These are phyloP conservation scores for Urophycis tenuis DNA, from an alignment of 2,797 vertebrate species.

Conservation along the genomic window DNA sequence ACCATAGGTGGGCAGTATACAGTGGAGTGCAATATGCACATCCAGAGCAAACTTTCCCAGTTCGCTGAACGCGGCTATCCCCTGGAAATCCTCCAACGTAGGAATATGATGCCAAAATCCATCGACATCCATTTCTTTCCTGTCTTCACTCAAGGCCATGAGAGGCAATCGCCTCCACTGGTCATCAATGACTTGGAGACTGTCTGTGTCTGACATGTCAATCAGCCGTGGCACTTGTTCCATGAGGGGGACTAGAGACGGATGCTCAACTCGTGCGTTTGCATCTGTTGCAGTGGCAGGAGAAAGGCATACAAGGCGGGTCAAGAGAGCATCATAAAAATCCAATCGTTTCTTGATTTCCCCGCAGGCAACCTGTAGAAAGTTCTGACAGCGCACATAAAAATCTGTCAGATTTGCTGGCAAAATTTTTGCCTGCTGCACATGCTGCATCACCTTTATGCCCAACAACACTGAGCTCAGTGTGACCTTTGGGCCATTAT, in stretches of 20 bases:
- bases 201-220: neutral
- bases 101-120: slow-evolving; percentile 19
- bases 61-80: slow-evolving; percentile 6
- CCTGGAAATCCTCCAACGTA: slow-evolving; percentile 10
- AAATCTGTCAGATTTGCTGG: slow-evolving; percentile 16
- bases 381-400: slow-evolving; percentile 15
- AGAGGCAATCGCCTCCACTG: no score
- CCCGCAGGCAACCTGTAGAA: slow-evolving; percentile 18
- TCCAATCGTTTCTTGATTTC: slow-evolving; percentile 16
- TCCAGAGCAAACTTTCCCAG: slow-evolving; percentile 11
- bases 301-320: slow-evolving; percentile 9
- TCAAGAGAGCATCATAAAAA: slow-evolving; percentile 15
- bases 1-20: no score
- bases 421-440: slow-evolving; percentile 11
- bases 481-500: no score
- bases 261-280: slow-evolving; percentile 10
- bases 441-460: slow-evolving; percentile 23
- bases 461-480: slow-evolving; percentile 14
- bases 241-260: slow-evolving; percentile 23
- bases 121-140: slow-evolving; percentile 19
- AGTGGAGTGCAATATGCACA: no score
- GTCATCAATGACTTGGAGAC: no score
- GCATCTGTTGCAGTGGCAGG: slow-evolving; percentile 12
- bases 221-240: slow-evolving; percentile 1
- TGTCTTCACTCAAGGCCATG: slow-evolving; percentile 10